Percentiles rank a stretch among this genome's conserved stretches.
Evolutionary conservation across 2,888 invertebrate species (phyloP).

Genomic region (Phyllotreta cruciferae): DNA sequence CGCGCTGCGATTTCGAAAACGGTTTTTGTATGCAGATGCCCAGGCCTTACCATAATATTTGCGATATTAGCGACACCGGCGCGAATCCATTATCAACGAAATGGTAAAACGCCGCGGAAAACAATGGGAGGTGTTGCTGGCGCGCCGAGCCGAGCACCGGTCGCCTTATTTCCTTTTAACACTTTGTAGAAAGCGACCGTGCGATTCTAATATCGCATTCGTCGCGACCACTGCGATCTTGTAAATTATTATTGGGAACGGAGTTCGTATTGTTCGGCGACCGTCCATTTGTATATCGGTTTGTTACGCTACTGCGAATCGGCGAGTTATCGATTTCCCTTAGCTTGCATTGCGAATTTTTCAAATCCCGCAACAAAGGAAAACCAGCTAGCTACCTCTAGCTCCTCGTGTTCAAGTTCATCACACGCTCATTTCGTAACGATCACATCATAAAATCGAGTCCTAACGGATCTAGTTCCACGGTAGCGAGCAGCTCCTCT

Average conservation of each 20-base stretch:
- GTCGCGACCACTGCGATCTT: constrained; percentile 1
- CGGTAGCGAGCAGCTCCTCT: too few relatives aligned
- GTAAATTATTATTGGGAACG: constrained; percentile 5
- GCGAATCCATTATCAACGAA: constrained; percentile 44
- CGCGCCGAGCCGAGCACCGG: constrained; percentile 8
- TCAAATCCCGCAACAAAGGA: too few relatives aligned
- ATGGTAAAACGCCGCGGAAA: constrained; percentile 43
- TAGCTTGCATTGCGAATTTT: too few relatives aligned
- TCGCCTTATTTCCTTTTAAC: constrained; percentile 41
- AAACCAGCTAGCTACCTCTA: too few relatives aligned
- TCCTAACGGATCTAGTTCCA: too few relatives aligned
- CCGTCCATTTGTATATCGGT: background rate
- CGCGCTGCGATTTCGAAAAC: constrained; percentile 46
- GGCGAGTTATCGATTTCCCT: too few relatives aligned
- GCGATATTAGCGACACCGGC: constrained; percentile 51
- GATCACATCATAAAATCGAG: too few relatives aligned
- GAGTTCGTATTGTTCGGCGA: background rate
- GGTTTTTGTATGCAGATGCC: constrained; percentile 54
- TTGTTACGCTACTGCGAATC: too few relatives aligned
- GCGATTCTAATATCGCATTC: constrained; percentile 33
- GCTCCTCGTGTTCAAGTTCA: too few relatives aligned
- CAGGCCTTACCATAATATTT: constrained; percentile 53
- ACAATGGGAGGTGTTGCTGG: constrained; percentile 55
- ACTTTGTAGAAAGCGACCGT: constrained; percentile 37
- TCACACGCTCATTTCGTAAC: too few relatives aligned